These are phyloP conservation scores for Takifugu bimaculatus DNA, from an alignment of 2,113 vertebrate genomes.

Conservation along the genomic window DNA sequence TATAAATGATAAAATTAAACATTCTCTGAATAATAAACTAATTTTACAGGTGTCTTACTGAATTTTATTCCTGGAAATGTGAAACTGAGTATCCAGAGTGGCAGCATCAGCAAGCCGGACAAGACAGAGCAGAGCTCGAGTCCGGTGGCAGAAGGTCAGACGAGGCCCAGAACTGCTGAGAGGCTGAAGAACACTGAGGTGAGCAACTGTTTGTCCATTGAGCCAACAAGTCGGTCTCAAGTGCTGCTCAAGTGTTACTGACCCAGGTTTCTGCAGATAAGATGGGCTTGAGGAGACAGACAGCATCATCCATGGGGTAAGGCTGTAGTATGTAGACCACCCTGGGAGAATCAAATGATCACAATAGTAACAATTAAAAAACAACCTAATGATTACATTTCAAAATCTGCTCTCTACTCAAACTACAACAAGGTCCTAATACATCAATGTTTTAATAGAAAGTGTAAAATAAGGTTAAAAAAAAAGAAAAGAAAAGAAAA, in stretches of 20 bases:
- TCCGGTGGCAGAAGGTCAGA: conserved; percentile 84
- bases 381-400: neutral
- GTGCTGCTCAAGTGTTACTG: conserved; percentile 38
- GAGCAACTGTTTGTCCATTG: neutral
- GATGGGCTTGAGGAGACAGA: conserved; percentile 81
- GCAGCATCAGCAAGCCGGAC: conserved; percentile 79
- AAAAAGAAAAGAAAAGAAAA: neutral
- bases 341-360: conserved; percentile 61
- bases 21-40: neutral
- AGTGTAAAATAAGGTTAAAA: too few species aligned
- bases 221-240: neutral
- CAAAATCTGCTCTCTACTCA: too few species aligned
- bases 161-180: conserved; percentile 75
- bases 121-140: conserved; percentile 87
- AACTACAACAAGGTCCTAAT: too few species aligned
- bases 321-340: conserved; percentile 87
- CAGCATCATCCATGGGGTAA: conserved; percentile 75
- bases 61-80: conserved; percentile 80
- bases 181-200: conserved; percentile 64
- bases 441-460: too few species aligned
- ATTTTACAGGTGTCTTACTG: conserved; percentile 72
- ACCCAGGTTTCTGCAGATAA: conserved; percentile 84
- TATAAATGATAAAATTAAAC: too few species aligned
- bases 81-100: conserved; percentile 82
- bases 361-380: neutral